Evolutionary conservation across 2,113 vertebrate genomes (phyloP).

Genomic region (Calidris pugnax): DNA sequence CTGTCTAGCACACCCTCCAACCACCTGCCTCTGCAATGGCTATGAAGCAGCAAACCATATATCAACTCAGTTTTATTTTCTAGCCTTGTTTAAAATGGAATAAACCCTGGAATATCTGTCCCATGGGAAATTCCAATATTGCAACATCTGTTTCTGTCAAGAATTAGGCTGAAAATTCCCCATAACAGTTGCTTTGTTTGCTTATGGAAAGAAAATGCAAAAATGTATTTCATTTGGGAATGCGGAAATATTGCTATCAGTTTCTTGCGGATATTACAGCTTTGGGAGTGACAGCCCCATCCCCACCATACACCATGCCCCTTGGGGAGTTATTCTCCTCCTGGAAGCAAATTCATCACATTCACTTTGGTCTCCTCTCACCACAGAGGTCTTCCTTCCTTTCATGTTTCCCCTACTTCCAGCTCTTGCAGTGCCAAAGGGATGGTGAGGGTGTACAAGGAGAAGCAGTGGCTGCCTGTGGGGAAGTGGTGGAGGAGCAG

Average conservation of each 20-base stretch:
- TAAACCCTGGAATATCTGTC: constrained; percentile 21
- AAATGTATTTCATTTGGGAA: neutral
- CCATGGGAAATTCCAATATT: constrained; percentile 32
- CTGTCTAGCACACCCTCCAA: neutral
- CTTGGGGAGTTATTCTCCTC: neutral
- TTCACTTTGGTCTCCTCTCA: neutral
- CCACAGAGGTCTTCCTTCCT: neutral
- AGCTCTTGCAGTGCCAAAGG: neutral
- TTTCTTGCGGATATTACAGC: neutral
- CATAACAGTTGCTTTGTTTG: constrained; percentile 11
- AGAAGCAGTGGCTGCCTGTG: neutral
- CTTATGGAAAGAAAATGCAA: neutral
- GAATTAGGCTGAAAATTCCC: neutral
- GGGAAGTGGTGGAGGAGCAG: neutral
- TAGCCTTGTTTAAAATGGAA: constrained; percentile 10
- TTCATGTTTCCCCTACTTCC: neutral
- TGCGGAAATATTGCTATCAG: neutral
- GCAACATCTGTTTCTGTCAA: constrained; percentile 56
- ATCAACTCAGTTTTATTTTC: constrained; percentile 42
- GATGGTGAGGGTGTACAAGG: neutral
- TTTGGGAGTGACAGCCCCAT: neutral
- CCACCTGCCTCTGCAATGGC: neutral
- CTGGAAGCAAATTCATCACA: neutral
- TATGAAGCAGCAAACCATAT: neutral
- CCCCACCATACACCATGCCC: neutral